Evolutionary conservation across 2,797 vertebrate species (phyloP).

Genomic region (Lacerta viridis): DNA sequence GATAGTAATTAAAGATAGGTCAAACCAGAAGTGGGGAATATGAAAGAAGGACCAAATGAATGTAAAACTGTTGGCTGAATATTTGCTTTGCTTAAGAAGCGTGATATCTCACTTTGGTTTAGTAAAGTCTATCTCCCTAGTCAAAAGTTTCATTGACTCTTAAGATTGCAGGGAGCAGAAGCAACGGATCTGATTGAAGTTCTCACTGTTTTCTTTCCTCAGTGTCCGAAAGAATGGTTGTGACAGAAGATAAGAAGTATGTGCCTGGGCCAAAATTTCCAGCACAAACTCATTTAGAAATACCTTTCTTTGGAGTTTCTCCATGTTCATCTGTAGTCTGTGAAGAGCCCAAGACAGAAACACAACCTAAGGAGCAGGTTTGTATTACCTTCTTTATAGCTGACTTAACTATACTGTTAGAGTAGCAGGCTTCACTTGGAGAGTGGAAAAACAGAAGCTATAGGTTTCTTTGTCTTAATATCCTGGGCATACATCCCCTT

Average conservation of each 20-base stretch:
- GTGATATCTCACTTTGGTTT: neutral
- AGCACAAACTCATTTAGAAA: conserved; percentile 35
- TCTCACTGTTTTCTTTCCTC: conserved; percentile 28
- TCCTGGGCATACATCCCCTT: neutral
- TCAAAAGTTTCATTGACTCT: neutral
- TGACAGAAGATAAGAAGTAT: conserved; percentile 46
- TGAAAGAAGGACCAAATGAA: neutral
- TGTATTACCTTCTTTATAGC: conserved; percentile 26
- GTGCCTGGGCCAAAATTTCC: conserved; percentile 15
- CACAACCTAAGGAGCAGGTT: conserved; percentile 57
- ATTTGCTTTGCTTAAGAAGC: conserved; percentile 2
- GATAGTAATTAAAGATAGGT: neutral
- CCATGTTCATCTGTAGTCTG: fast-evolving
- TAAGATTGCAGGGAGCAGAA: neutral
- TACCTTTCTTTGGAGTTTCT: conserved; percentile 53
- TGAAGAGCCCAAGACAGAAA: neutral
- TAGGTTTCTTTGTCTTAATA: neutral
- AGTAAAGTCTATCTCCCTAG: neutral
- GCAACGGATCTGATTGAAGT: fast-evolving
- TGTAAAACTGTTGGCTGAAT: neutral
- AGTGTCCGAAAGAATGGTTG: conserved; percentile 2
- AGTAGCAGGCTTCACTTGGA: neutral
- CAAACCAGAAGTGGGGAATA: neutral
- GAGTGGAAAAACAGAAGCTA: neutral
- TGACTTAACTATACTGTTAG: neutral